phyloP scores from a whole-genome alignment of 2,113 vertebrate species.

The Cichladusa arquata region DNA sequence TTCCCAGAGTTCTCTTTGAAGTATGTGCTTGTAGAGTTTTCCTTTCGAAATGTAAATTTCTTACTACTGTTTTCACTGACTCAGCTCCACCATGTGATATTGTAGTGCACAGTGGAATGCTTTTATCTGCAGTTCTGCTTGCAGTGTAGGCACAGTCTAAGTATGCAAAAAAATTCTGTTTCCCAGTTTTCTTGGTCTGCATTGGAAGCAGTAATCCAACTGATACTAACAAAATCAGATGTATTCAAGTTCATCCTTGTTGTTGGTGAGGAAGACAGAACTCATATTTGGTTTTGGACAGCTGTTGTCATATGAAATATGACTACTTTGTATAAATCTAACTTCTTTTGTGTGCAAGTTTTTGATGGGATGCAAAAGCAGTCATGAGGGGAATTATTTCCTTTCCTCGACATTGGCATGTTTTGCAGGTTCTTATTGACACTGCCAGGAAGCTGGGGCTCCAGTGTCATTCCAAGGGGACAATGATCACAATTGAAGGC shows the following conservation, averaged over 20 bases:
- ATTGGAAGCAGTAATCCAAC: background rate
- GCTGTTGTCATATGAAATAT: background rate
- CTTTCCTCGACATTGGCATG: background rate
- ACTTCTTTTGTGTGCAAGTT: background rate
- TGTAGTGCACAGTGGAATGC: background rate
- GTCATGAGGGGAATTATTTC: background rate
- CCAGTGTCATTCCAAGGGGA: conserved; percentile 88
- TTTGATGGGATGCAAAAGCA: background rate
- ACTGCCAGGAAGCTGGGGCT: conserved; percentile 86
- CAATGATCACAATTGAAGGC: conserved; percentile 90
- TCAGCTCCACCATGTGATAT: background rate
- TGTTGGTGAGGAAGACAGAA: background rate
- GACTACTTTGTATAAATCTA: background rate
- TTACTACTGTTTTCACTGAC: background rate
- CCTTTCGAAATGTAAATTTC: background rate
- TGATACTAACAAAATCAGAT: background rate
- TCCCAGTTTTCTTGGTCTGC: background rate
- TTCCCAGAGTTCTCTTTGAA: background rate
- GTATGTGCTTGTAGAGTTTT: background rate
- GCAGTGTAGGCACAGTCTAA: background rate
- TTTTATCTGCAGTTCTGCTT: background rate
- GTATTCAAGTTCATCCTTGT: background rate
- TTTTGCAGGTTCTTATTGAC: conserved; percentile 85
- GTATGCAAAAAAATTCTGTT: background rate
- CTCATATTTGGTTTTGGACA: background rate